These are phyloP conservation scores for Cranoglanis bouderius DNA, from an alignment of 2,113 vertebrate genomes.

Conservation along the genomic window DNA sequence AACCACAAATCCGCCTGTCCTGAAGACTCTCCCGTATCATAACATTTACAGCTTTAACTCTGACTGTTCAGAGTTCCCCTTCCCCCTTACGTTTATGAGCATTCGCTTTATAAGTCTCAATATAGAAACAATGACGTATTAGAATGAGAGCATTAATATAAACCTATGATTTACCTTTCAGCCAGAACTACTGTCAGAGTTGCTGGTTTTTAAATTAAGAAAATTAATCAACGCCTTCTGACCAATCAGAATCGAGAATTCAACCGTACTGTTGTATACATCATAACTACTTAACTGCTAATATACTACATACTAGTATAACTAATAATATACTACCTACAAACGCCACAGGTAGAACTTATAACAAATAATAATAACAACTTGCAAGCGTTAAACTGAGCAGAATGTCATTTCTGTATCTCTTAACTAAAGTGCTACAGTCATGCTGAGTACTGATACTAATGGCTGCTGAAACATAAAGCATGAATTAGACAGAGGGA, in stretches of 20 bases:
- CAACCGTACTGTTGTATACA: neutral
- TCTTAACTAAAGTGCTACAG: neutral
- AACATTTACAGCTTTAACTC: neutral
- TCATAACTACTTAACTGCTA: neutral
- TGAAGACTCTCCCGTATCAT: neutral
- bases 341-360: neutral
- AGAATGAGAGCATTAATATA: neutral
- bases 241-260: neutral
- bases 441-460: neutral
- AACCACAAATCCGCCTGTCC: neutral
- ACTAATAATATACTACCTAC: neutral
- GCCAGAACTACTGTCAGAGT: neutral
- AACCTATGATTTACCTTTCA: neutral
- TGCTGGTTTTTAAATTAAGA: neutral
- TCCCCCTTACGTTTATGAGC: neutral
- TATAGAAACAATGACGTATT: neutral
- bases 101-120: neutral
- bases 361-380: neutral
- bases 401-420: neutral
- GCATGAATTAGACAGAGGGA: neutral
- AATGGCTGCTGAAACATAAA: neutral
- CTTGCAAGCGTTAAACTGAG: neutral
- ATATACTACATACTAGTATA: neutral
- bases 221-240: neutral
- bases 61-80: no score